Conservation (phyloP, 2,113 vertebrate species). For the Oncorhynchus tshawytscha region DNA sequence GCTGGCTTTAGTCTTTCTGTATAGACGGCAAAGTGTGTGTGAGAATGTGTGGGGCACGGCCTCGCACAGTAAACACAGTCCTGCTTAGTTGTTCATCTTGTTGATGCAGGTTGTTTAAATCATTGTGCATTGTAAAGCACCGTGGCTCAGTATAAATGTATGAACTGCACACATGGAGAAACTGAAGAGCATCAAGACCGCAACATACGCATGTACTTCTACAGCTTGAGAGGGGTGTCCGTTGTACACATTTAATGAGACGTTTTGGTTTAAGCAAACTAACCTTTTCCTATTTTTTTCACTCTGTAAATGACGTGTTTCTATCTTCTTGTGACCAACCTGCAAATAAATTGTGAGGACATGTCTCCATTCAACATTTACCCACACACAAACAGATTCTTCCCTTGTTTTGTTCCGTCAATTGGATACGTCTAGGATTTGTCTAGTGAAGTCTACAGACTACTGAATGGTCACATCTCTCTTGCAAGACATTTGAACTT, state of each 20-base stretch:
- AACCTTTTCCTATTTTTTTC: conserved; percentile 19
- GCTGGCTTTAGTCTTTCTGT: conserved; percentile 35
- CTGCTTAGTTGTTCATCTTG: conserved; percentile 52
- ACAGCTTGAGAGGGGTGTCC: conserved; percentile 13
- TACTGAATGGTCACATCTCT: neutral
- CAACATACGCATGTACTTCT: neutral
- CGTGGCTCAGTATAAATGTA: conserved; percentile 56
- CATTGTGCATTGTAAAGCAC: conserved; percentile 63
- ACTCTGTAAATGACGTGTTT: conserved; percentile 58
- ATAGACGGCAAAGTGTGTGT: neutral
- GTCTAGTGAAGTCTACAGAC: neutral
- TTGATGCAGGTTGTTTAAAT: conserved; percentile 47
- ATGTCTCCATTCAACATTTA: conserved; percentile 49
- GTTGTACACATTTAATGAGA: conserved; percentile 46
- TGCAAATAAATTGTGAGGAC: conserved; percentile 68
- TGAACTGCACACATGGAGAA: neutral
- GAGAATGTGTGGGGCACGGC: neutral
- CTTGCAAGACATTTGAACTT: neutral
- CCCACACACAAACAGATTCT: conserved; percentile 27
- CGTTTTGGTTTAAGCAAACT: neutral
- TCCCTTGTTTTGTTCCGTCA: conserved; percentile 19
- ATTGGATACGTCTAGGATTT: too few species aligned
- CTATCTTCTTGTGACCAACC: conserved; percentile 63
- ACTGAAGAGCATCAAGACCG: neutral
- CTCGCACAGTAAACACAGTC: conserved; percentile 19